Evolutionary conservation across 2,797 vertebrate genomes (phyloP).

Genomic region (Bufotes viridis): DNA sequence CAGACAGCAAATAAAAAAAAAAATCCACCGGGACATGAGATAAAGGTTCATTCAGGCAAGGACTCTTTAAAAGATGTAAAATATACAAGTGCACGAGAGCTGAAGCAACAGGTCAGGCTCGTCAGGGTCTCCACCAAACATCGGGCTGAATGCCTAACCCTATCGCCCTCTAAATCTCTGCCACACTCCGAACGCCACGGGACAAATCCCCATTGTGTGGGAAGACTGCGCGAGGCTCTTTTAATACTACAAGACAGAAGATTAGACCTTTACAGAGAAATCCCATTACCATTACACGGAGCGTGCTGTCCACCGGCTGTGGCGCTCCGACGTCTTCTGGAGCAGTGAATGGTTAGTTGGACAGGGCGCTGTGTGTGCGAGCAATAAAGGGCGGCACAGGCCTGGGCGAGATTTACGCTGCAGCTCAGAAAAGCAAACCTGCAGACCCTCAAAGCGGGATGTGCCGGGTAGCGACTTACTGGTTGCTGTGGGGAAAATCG

Average conservation of each 20-base stretch:
- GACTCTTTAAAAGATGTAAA: no score
- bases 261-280: slow-evolving; percentile 38
- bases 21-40: neutral
- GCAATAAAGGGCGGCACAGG: neutral
- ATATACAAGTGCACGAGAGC: neutral
- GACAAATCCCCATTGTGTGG: slow-evolving; percentile 21
- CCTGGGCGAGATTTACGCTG: neutral
- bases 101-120: neutral
- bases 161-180: neutral
- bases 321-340: neutral
- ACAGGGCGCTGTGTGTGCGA: neutral
- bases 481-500: slow-evolving; percentile 97
- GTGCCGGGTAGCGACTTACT: slow-evolving; percentile 77
- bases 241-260: slow-evolving; percentile 25
- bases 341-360: neutral
- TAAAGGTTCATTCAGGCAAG: neutral
- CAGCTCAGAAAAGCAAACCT: no score
- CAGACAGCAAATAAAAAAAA: neutral
- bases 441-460: no score
- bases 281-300: slow-evolving; percentile 14
- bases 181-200: neutral
- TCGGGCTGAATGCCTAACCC: neutral
- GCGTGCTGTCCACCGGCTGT: slow-evolving; percentile 10
- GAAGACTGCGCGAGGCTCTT: neutral
- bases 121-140: neutral